Conservation (phyloP, 2,113 vertebrate species). For the Psephotus haematonotus region DNA sequence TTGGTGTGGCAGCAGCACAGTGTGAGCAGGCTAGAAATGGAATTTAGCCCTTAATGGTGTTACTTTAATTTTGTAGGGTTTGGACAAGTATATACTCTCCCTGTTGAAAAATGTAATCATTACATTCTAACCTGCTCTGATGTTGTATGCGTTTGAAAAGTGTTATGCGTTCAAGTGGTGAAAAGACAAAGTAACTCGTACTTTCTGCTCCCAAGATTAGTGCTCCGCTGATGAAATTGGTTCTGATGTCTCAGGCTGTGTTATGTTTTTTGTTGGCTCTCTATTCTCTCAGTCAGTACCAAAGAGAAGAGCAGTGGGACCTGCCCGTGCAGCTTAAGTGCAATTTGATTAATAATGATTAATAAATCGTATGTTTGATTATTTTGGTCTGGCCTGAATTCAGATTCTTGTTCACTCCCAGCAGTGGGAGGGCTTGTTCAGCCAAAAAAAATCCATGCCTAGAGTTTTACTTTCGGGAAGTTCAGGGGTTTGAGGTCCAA, state of each 20-base stretch:
- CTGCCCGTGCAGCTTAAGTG: neutral
- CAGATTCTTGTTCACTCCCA: conserved; percentile 35
- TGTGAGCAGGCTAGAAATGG: neutral
- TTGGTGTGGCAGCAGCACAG: neutral
- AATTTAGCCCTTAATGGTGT: neutral
- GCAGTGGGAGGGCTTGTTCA: conserved; percentile 25
- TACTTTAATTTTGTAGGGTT: neutral
- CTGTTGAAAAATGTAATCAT: neutral
- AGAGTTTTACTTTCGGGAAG: conserved; percentile 64
- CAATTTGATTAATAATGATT: conserved; percentile 5
- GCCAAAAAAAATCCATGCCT: conserved; percentile 37
- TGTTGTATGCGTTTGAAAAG: neutral
- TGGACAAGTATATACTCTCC: neutral
- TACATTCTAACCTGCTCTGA: neutral
- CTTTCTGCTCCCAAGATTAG: neutral
- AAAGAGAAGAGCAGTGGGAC: neutral
- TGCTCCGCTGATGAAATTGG: neutral
- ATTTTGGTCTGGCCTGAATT: conserved; percentile 15
- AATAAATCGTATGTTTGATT: conserved; percentile 43
- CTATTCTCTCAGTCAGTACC: neutral
- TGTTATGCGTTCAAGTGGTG: neutral
- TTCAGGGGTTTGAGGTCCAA: conserved; percentile 48
- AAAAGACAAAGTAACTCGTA: neutral
- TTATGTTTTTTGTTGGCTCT: neutral
- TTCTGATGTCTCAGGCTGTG: neutral